Conservation (phyloP, 2,797 vertebrate species). For the Sebastes trivittatus region DNA sequence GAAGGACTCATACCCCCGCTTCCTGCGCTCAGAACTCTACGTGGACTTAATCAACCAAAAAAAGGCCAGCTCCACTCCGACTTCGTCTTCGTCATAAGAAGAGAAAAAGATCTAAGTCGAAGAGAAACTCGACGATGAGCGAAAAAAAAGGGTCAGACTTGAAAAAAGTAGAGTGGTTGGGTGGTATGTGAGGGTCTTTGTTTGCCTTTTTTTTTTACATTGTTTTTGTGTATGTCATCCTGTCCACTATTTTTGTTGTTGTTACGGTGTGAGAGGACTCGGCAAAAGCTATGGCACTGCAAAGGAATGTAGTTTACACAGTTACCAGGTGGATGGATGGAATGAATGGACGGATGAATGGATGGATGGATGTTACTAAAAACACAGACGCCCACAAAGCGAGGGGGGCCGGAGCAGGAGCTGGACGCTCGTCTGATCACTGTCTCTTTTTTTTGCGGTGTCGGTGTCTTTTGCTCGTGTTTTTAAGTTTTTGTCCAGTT, state of each 20-base stretch:
- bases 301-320: constrained; percentile 78
- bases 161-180: constrained; percentile 36
- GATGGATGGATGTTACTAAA: constrained; percentile 44
- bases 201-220: constrained; percentile 63
- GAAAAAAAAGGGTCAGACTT: constrained; percentile 55
- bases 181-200: constrained; percentile 53
- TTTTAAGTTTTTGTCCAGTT: constrained; percentile 65
- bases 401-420: constrained; percentile 60
- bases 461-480: constrained; percentile 21
- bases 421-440: constrained; percentile 73
- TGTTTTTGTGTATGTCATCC: constrained; percentile 63
- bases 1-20: constrained; percentile 97
- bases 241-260: constrained; percentile 53
- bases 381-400: constrained; percentile 24
- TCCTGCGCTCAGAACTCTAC: constrained; percentile 97
- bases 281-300: constrained; percentile 73
- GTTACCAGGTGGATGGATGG: constrained; percentile 51
- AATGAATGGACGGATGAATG: constrained; percentile 43
- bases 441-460: constrained; percentile 51
- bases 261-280: constrained; percentile 55
- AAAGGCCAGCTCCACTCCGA: constrained; percentile 89
- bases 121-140: constrained; percentile 22
- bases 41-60: constrained; percentile 96
- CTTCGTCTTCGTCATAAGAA: constrained; percentile 84
- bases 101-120: constrained; percentile 32